A percentile compares a stretch with the other conserved stretches of the same genome.
Evolutionary conservation across 2,888 invertebrate genomes (phyloP).

Genomic region (Diloba caeruleocephala): DNA sequence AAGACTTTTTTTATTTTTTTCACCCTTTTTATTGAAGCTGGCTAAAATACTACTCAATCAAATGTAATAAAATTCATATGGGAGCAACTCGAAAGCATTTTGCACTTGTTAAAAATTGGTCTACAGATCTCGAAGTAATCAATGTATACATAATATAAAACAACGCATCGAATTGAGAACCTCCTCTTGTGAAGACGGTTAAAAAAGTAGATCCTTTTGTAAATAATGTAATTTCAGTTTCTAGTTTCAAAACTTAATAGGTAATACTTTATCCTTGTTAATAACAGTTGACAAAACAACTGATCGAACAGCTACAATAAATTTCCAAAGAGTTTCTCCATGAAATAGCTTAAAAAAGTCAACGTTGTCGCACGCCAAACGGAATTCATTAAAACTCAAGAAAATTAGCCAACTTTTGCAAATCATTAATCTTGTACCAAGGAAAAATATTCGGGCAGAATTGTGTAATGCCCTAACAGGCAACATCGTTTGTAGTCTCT

Average conservation of each 20-base stretch:
- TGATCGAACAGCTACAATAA: constrained; percentile 29
- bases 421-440: constrained; percentile 66
- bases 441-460: constrained; percentile 53
- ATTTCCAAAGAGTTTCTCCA: constrained; percentile 17
- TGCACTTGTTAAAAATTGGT: too few relatives aligned
- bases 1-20: too few relatives aligned
- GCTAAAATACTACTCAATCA: too few relatives aligned
- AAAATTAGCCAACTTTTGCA: constrained; percentile 70
- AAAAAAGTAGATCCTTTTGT: not conserved
- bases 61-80: too few relatives aligned
- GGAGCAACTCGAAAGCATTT: too few relatives aligned
- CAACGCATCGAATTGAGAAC: too few relatives aligned
- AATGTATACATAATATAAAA: too few relatives aligned
- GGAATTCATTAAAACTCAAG: constrained; percentile 64
- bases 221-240: constrained; percentile 13
- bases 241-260: constrained; percentile 15
- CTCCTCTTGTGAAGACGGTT: too few relatives aligned
- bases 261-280: too few relatives aligned
- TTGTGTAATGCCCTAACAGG: constrained; percentile 20
- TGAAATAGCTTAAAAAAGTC: constrained; percentile 47
- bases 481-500: not conserved
- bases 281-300: constrained; percentile 13
- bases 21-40: too few relatives aligned
- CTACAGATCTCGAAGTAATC: too few relatives aligned
- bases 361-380: constrained; percentile 32